Conservation (phyloP, 2,888 invertebrate genomes). For the Candidula unifasciata region DNA sequence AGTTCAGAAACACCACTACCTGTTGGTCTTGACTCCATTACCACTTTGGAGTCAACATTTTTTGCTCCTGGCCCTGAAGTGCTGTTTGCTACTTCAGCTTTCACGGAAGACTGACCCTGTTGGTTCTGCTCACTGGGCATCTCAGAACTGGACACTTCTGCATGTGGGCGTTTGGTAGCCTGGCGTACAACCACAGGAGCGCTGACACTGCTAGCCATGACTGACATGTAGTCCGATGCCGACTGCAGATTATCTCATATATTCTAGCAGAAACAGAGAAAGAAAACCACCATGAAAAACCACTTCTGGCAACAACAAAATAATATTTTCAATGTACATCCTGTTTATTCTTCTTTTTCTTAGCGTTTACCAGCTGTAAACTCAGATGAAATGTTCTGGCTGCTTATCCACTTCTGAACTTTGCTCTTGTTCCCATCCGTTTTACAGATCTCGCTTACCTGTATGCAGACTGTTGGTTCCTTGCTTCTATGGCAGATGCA, state of each 20-base stretch:
- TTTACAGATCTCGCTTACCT: too few relatives aligned
- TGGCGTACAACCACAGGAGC: constrained; percentile 40
- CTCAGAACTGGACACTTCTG: constrained; percentile 33
- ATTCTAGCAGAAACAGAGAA: not conserved
- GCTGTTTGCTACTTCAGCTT: not conserved
- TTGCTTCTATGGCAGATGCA: too few relatives aligned
- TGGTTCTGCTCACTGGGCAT: constrained; percentile 2
- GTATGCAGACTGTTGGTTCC: too few relatives aligned
- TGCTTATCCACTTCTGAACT: too few relatives aligned
- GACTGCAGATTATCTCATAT: constrained; percentile 17
- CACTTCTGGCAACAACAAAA: too few relatives aligned
- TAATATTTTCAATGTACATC: too few relatives aligned
- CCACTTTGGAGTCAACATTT: constrained; percentile 1
- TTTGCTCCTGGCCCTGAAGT: not conserved
- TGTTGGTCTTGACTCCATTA: not conserved
- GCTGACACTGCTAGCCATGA: constrained; percentile 47
- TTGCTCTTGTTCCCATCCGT: too few relatives aligned
- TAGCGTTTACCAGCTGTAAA: too few relatives aligned
- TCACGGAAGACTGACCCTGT: not conserved
- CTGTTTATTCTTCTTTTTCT: too few relatives aligned
- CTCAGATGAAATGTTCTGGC: too few relatives aligned
- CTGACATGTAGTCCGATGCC: not conserved
- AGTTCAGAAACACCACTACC: not conserved
- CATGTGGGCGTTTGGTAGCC: constrained; percentile 42
- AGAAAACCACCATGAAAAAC: too few relatives aligned